Conservation (phyloP, 1,140 invertebrate species). For the Platyura marginata region DNA sequence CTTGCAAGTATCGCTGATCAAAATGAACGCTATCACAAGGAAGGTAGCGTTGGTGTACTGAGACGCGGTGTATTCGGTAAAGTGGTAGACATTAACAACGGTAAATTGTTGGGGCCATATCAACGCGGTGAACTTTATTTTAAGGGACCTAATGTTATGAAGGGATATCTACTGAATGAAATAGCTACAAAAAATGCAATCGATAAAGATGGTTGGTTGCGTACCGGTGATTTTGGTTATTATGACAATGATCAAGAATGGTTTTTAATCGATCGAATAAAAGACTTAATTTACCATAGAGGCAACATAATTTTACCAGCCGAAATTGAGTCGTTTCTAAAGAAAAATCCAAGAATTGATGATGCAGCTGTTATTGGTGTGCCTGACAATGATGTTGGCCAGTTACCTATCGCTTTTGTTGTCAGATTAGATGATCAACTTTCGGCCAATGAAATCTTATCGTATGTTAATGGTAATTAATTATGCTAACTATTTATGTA, state of each 20-base stretch:
- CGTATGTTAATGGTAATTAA: too few species aligned
- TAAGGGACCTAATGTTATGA: constrained; percentile 43
- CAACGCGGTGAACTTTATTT: constrained; percentile 49
- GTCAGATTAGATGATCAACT: too few species aligned
- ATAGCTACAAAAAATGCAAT: constrained; percentile 42
- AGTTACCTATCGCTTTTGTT: constrained; percentile 46
- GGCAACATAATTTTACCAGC: constrained; percentile 63
- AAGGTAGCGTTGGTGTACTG: constrained; percentile 39
- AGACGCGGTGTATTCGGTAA: constrained; percentile 38
- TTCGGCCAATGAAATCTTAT: too few species aligned
- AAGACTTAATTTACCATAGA: constrained; percentile 68
- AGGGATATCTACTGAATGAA: constrained; percentile 42
- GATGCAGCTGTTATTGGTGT: constrained; percentile 62
- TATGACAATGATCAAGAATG: constrained; percentile 48
- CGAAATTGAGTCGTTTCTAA: constrained; percentile 54
- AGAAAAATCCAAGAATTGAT: constrained; percentile 41
- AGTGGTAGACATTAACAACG: constrained; percentile 39
- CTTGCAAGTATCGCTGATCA: constrained; percentile 27
- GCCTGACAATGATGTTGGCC: constrained; percentile 40
- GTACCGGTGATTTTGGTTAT: constrained; percentile 66
- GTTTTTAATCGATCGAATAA: constrained; percentile 55
- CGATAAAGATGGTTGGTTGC: constrained; percentile 51
- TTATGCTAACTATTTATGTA: too few species aligned
- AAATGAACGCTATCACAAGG: constrained; percentile 27
- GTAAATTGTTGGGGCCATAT: constrained; percentile 34